Evolutionary conservation across 2,888 invertebrate species (phyloP), one percentile per base, ranked within the genome.

Genomic region (Oligia fasciuncula): DNA sequence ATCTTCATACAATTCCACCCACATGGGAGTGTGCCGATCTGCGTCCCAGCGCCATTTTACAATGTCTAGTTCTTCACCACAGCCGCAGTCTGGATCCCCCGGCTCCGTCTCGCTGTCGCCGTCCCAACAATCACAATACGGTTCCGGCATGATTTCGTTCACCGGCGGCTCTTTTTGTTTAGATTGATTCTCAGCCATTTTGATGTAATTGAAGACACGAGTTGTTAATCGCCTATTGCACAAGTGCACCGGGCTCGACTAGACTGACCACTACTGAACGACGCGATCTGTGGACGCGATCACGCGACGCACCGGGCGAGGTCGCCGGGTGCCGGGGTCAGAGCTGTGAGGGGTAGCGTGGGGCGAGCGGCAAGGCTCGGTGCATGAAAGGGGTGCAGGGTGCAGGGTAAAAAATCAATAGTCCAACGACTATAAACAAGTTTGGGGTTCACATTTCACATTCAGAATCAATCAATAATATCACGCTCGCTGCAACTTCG

Each of bases 1-100:
- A 72, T 97, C 95, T 23, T 76, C 43, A 43, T n/a, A 68, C 11
- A 86, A 66, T 3, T 74, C 73, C 19, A 77, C 63, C 83, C 85
- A 85, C 19, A 23, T 62, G 2, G 83, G 60, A 23, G 13, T 13
- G 13, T 60, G n/a, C 4, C 14, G 46, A 11, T 76, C 73, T 13
- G 13, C 0, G 19, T 79, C 62, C 86, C 86, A 86, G 1, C 67
- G 62, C 87, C 87, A 86, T 63, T 77, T 43, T 2, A 73, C 66
- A 13, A 68, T 11, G 2, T 67, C 49, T n/a, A 77, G 19, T 66
- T 86, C 87, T 19, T 86, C 86, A 19, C 86, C 86, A 19, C 87
- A 87, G 14, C 51, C 35, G 40, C 86, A 86, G 51, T 74, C 74
- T 14, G 80, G 85, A 57, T 79, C 29, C 0, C 76, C 83, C 0